Conservation (phyloP, 1,140 invertebrate genomes). For the Aphelinus atriplicis region DNA sequence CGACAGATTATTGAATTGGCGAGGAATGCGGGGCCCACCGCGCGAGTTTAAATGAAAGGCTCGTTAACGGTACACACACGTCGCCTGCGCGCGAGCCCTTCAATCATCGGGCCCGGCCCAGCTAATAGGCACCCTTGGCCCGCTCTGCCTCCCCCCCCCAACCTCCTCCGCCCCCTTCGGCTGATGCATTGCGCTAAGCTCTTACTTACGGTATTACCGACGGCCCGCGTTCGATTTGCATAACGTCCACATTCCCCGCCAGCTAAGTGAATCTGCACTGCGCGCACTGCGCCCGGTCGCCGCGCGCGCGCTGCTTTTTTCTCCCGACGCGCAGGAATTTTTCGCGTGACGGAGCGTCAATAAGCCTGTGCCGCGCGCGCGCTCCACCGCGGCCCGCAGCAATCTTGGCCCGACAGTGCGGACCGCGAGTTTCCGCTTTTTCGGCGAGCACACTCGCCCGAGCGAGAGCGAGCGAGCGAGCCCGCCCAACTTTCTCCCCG, state of each 20-base stretch:
- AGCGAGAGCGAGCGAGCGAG: too few species aligned
- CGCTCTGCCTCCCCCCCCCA: neutral
- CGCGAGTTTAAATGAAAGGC: conserved; percentile 25
- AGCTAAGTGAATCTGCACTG: too few species aligned
- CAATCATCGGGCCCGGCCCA: conserved; percentile 4
- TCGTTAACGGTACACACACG: conserved; percentile 23
- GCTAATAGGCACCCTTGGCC: conserved; percentile 19
- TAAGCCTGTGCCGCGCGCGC: too few species aligned
- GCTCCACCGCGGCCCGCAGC: too few species aligned
- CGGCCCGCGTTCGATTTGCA: neutral
- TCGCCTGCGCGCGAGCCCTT: conserved; percentile 2
- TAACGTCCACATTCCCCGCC: neutral
- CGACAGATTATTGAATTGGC: conserved; percentile 37
- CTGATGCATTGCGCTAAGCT: neutral
- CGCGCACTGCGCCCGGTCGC: neutral
- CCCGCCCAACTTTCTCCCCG: too few species aligned
- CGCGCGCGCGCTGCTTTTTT: neutral
- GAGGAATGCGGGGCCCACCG: neutral
- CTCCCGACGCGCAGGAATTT: too few species aligned
- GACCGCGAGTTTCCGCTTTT: too few species aligned
- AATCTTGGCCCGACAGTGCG: too few species aligned
- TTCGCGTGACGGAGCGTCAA: too few species aligned
- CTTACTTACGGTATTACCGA: conserved; percentile 5
- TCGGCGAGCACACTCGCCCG: too few species aligned
- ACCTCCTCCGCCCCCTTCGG: neutral